phyloP scores from a whole-genome alignment of 2,888 invertebrate genomes.

The Drosophila leonis region DNA sequence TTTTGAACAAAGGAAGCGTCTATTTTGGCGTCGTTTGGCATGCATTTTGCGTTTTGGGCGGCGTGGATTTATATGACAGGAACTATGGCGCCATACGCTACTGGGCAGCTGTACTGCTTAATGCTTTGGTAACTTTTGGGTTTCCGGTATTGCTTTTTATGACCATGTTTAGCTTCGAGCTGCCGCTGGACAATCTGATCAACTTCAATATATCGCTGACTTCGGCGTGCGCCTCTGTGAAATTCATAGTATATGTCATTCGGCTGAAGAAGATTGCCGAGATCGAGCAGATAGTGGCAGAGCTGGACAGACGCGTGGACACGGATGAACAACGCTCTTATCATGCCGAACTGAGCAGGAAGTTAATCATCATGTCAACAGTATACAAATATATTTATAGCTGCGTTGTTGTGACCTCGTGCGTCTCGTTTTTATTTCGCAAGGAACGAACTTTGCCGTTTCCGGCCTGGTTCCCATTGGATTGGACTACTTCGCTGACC shows the following conservation, averaged over 20 bases:
- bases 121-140: conserved; percentile 2
- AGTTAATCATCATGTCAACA: conserved; percentile 14
- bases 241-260: conserved; percentile 38
- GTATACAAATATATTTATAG: conserved; percentile 30
- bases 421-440: conserved; percentile 9
- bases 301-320: conserved; percentile 37
- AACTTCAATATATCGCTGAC: conserved; percentile 52
- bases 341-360: background rate
- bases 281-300: conserved; percentile 23
- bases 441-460: conserved; percentile 44
- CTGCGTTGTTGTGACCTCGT: background rate
- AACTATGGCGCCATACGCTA: conserved; percentile 8
- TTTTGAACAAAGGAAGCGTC: background rate
- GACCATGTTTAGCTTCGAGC: conserved; percentile 31
- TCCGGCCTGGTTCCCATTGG: conserved; percentile 59
- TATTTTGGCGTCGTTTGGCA: conserved; percentile 42
- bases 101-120: conserved; percentile 14
- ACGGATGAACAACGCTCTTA: conserved; percentile 10
- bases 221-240: conserved; percentile 33
- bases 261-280: conserved; percentile 33
- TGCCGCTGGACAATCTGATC: conserved; percentile 50
- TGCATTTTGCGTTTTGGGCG: conserved; percentile 45
- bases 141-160: conserved; percentile 25
- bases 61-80: conserved; percentile 27
- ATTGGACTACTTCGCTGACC: conserved; percentile 49